A percentile compares a stretch with the other conserved stretches of the same genome.
phyloP scores from a whole-genome alignment of 2,888 invertebrate genomes.

The Chromoteleia sp. region DNA sequence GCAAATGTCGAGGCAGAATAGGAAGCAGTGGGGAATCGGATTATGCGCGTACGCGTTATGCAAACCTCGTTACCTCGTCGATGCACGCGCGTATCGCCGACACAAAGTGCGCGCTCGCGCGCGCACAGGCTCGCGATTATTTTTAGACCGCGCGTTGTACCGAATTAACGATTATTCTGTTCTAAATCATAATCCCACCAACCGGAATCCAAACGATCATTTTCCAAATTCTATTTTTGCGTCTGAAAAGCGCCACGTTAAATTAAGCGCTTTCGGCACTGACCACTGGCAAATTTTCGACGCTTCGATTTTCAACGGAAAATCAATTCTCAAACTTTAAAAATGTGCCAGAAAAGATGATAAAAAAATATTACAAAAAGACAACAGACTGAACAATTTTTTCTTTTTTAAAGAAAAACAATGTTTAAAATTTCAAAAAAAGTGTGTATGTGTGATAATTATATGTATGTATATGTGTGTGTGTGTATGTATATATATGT shows the following conservation, averaged over 20 bases:
- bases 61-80: conserved; percentile 62
- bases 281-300: conserved; percentile 16
- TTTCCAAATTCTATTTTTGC: conserved; percentile 59
- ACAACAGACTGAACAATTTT: too few species aligned
- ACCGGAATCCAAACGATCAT: conserved; percentile 54
- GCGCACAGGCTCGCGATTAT: conserved; percentile 72
- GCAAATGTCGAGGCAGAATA: conserved; percentile 31
- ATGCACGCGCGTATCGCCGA: conserved; percentile 56
- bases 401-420: too few species aligned
- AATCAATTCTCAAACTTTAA: too few species aligned
- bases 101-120: conserved; percentile 50
- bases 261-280: conserved; percentile 10
- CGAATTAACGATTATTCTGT: conserved; percentile 77
- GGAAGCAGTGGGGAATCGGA: conserved; percentile 42
- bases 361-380: too few species aligned
- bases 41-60: conserved; percentile 51
- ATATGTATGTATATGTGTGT: too few species aligned
- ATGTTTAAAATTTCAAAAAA: too few species aligned
- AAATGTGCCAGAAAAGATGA: too few species aligned
- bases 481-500: too few species aligned
- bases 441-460: too few species aligned
- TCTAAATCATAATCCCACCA: conserved; percentile 78
- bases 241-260: conserved; percentile 27
- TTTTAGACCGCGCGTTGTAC: conserved; percentile 75
- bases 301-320: conserved; percentile 34